phyloP scores from a whole-genome alignment of 2,797 vertebrate species.

The Peromyscus attwateri region DNA sequence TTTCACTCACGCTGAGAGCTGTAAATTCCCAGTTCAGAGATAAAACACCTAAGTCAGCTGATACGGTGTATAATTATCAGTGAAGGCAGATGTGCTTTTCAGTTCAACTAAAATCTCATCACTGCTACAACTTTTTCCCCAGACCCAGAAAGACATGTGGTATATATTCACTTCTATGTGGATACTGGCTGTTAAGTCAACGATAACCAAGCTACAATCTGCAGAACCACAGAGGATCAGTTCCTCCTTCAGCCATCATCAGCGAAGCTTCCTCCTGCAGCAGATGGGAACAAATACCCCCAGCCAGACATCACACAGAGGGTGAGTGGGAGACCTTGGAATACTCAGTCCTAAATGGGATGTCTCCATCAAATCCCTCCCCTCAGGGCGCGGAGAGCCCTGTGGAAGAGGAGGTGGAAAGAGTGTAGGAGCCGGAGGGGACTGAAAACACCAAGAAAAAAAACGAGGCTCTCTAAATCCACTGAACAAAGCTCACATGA shows the following conservation, averaged over 20 bases:
- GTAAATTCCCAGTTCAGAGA: constrained; percentile 80
- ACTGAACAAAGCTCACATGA: background rate
- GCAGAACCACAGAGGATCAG: background rate
- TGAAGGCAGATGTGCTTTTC: constrained; percentile 72
- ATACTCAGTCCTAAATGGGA: background rate
- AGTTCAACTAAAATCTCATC: constrained; percentile 76
- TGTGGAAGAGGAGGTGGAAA: background rate
- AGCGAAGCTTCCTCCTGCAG: background rate
- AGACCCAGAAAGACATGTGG: background rate
- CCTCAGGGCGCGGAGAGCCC: background rate
- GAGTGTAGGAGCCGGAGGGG: background rate
- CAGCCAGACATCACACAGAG: background rate
- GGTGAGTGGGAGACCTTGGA: background rate
- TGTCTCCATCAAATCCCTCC: background rate
- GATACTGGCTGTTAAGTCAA: background rate
- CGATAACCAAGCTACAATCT: background rate
- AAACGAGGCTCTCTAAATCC: background rate
- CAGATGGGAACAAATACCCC: background rate
- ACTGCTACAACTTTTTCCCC: background rate
- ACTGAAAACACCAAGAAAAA: background rate
- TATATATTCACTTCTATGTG: background rate
- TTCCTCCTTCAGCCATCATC: background rate
- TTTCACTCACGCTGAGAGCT: constrained; percentile 58
- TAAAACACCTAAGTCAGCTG: constrained; percentile 74
- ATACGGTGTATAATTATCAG: constrained; percentile 74